phyloP scores from a whole-genome alignment of 2,888 invertebrate species.

The Brenthis hecate region DNA sequence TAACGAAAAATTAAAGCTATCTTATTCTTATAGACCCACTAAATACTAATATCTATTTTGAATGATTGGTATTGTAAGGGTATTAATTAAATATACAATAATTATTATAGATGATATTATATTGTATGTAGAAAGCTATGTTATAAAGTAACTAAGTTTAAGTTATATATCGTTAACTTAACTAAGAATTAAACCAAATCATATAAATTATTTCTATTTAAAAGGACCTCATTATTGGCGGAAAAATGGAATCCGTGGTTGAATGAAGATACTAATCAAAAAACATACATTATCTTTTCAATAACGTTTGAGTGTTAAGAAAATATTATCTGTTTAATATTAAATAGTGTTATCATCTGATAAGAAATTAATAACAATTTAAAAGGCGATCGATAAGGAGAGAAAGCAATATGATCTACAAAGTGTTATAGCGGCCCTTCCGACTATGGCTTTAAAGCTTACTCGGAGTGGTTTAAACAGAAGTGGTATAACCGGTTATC shows the following conservation, averaged over 20 bases:
- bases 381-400: conserved; percentile 48
- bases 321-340: conserved; percentile 39
- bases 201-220: no score
- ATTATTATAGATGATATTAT: no score
- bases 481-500: conserved; percentile 69
- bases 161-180: no score
- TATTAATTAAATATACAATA: no score
- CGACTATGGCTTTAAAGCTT: conserved; percentile 51
- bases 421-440: conserved; percentile 41
- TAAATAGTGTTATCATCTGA: conserved; percentile 46
- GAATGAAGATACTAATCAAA: neutral
- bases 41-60: no score
- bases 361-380: conserved; percentile 53
- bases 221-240: no score
- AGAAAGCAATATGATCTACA: conserved; percentile 51
- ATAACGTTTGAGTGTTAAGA: conserved; percentile 11
- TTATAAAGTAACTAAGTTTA: no score
- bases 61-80: no score
- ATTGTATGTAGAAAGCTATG: no score
- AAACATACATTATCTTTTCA: neutral
- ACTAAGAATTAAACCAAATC: no score
- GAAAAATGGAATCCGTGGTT: no score
- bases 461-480: conserved; percentile 62
- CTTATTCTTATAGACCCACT: no score
- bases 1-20: conserved; percentile 17